A percentile compares a stretch with the other conserved stretches of the same genome.
Evolutionary conservation across 2,888 invertebrate species (phyloP).

Genomic region (Scaptodrosophila latifasciaeformis): DNA sequence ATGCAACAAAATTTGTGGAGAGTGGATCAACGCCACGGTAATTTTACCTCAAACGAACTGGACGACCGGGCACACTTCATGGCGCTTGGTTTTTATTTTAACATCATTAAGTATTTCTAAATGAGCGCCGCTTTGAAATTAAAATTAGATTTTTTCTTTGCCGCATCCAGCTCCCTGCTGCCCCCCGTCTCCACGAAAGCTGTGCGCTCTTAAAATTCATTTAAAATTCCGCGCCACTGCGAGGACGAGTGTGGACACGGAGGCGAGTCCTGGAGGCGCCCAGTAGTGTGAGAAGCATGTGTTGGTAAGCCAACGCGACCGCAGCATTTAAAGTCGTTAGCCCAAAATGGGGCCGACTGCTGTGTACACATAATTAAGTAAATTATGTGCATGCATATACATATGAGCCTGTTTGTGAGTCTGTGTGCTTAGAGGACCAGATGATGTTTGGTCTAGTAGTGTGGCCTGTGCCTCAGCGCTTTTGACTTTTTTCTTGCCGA

Average conservation of each 20-base stretch:
- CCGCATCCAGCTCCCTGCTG: conserved; percentile 3
- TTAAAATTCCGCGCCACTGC: conserved; percentile 32
- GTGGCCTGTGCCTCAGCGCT: background rate
- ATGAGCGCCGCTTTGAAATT: conserved; percentile 64
- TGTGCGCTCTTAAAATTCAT: conserved; percentile 51
- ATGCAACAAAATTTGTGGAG: conserved; percentile 28
- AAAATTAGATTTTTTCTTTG: conserved; percentile 49
- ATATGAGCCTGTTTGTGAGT: conserved; percentile 14
- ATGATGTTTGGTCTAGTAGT: conserved; percentile 33
- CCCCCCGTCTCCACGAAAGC: too few relatives aligned
- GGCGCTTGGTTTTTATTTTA: conserved; percentile 59
- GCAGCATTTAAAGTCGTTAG: conserved; percentile 45
- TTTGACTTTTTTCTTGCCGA: background rate
- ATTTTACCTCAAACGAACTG: conserved; percentile 35
- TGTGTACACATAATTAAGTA: conserved; percentile 45
- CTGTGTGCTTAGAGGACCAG: background rate
- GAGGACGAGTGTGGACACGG: background rate
- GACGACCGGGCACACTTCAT: conserved; percentile 39
- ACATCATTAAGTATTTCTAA: conserved; percentile 67
- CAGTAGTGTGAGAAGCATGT: too few relatives aligned
- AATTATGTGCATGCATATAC: conserved; percentile 45
- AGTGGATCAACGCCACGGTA: too few relatives aligned
- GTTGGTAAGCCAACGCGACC: conserved; percentile 16
- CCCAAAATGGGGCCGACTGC: conserved; percentile 12
- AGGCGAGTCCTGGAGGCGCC: background rate